A percentile compares a stretch with the other conserved stretches of the same genome.
phyloP scores from a whole-genome alignment of 2,888 invertebrate genomes.

The Octodonta nipae region DNA sequence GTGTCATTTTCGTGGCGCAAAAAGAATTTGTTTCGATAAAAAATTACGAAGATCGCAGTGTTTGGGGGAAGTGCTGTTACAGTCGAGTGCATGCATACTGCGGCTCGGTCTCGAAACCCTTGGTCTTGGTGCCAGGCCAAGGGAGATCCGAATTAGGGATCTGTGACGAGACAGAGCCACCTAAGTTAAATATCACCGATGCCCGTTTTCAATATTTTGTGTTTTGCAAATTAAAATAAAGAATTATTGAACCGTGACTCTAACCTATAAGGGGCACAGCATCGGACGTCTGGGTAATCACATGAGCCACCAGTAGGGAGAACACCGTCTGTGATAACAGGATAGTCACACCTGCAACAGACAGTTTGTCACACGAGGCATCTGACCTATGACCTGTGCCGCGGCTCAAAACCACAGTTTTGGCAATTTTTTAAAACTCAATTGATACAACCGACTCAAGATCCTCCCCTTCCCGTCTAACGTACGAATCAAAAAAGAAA shows the following conservation, averaged over 20 bases:
- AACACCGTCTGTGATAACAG: constrained; percentile 98
- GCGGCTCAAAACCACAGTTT: too few relatives aligned
- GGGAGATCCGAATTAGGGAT: background rate
- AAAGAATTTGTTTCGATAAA: too few relatives aligned
- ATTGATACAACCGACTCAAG: too few relatives aligned
- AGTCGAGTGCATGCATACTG: constrained; percentile 29
- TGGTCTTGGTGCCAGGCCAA: background rate
- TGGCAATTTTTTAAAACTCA: too few relatives aligned
- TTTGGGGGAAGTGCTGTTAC: constrained; percentile 36
- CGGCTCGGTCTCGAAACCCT: constrained; percentile 15
- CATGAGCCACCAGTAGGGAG: constrained; percentile 97
- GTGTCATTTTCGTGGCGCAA: too few relatives aligned
- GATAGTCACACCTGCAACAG: constrained; percentile 95
- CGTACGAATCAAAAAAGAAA: constrained; percentile 35
- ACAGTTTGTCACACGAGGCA: constrained; percentile 39
- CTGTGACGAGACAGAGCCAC: constrained; percentile 16
- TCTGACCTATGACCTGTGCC: constrained; percentile 37
- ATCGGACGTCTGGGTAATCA: constrained; percentile 98
- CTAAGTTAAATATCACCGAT: constrained; percentile 15
- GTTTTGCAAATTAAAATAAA: constrained; percentile 30
- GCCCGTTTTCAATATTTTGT: constrained; percentile 17
- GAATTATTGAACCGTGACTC: constrained; percentile 26
- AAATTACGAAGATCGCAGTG: too few relatives aligned
- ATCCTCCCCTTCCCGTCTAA: constrained; percentile 27
- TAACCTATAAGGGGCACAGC: constrained; percentile 97